Percentiles rank a stretch among this genome's conserved stretches.
phyloP scores from a whole-genome alignment of 2,888 invertebrate genomes.

The Crossocerus cetratus region DNA sequence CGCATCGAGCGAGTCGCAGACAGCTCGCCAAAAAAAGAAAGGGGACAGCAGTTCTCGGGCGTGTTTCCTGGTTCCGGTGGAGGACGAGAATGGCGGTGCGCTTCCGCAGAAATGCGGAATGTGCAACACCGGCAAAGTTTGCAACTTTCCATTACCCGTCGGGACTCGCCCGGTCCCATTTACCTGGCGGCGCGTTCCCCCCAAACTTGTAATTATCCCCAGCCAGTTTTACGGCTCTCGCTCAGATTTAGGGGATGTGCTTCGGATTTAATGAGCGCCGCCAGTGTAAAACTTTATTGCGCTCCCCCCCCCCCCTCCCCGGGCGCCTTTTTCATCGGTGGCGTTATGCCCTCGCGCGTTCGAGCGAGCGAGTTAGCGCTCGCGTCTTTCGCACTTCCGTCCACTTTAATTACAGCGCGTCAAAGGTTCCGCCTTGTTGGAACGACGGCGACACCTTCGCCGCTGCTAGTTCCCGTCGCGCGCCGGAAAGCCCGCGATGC shows the following conservation, averaged over 20 bases:
- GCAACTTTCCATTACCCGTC: constrained; percentile 34
- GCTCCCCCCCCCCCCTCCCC: neutral
- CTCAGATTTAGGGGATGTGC: constrained; percentile 8
- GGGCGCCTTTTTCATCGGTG: neutral
- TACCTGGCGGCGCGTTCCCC: constrained; percentile 35
- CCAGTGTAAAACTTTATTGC: constrained; percentile 39
- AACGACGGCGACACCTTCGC: too few relatives aligned
- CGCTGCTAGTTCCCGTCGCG: too few relatives aligned
- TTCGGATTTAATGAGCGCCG: constrained; percentile 45
- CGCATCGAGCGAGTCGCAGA: too few relatives aligned
- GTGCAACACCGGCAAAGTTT: constrained; percentile 32
- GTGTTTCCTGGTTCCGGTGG: neutral
- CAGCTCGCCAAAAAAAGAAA: too few relatives aligned
- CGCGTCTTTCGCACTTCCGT: too few relatives aligned
- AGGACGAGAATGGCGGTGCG: neutral
- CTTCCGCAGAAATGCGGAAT: constrained; percentile 27
- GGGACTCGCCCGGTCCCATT: constrained; percentile 38
- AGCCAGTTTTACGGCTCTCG: constrained; percentile 43
- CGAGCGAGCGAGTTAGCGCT: neutral
- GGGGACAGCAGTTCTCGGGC: too few relatives aligned
- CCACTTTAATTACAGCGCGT: constrained; percentile 1
- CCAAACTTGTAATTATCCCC: constrained; percentile 51
- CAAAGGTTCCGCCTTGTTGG: neutral
- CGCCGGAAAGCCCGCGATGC: too few relatives aligned
- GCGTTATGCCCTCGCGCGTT: neutral